Base-by-base conservation (phyloP, 2,113 vertebrate species). In the Oryzias javanicus region DNA sequence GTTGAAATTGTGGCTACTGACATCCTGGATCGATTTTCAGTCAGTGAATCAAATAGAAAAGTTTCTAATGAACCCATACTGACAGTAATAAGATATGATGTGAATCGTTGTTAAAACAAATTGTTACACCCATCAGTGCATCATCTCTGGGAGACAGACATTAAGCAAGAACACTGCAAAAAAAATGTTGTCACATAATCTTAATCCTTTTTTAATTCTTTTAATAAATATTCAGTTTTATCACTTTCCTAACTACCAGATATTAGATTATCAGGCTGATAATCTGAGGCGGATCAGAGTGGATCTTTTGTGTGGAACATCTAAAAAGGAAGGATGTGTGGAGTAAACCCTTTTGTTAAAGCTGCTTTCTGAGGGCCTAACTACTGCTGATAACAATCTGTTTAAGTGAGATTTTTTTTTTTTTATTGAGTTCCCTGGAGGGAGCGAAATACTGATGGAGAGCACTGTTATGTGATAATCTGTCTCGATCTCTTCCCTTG, bases 401-500 rank as follows among this genome's bases (percentile, higher is more conserved):
- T 67, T 53, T 65, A 65, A 87, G 41, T 80, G 60, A 81, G 70
- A 82, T 73, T 76, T 83, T 76, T 83, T 71, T 76, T 83, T 76
- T 82, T 42, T 81, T 81, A 77, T 79, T 71, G 58, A 40, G 24
- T 68, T 83, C 81, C 87, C 86, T 69, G 46, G 72, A 83, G 83
- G 80, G 80, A 85, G 83, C 49, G 76, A 79, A 85, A 85, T 81
- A 83, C 73, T 85, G 87, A 85, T 82, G 77, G 69, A 71, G 69
- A 65, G 65, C 71, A 76, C 76, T 70, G 85, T 85, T 76, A 85
- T 60, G 83, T 16, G 67, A 81, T 85, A 89, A 88, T 89, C 89
- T 83, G 85, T 88, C 84, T 88, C 67, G 60, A 89, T 90, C 88
- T 83, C 75, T 84, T 83, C 83, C 85, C 79, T 83, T 75, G 82